Percentiles rank a stretch among this genome's conserved stretches.
Conservation (phyloP, 2,888 invertebrate genomes). For the Drosophila anomelani region DNA sequence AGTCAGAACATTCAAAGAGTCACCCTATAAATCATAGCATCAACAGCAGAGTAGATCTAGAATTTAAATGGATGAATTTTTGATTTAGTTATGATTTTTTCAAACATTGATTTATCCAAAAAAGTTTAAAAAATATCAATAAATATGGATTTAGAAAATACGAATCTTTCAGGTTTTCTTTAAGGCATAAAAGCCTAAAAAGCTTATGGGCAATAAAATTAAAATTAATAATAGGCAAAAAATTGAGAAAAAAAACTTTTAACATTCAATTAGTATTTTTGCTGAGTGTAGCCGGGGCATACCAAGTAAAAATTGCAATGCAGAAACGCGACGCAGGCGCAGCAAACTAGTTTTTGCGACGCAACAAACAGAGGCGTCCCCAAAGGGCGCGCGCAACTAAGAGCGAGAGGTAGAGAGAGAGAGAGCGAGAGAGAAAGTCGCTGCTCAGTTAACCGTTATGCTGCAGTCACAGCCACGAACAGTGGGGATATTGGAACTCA, state of each 20-base stretch:
- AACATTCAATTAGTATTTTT: background rate
- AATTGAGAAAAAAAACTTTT: too few species aligned
- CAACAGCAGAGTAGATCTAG: background rate
- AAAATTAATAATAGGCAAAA: too few species aligned
- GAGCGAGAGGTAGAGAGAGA: conserved; percentile 3
- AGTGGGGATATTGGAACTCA: background rate
- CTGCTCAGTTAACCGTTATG: conserved; percentile 18
- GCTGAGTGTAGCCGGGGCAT: background rate
- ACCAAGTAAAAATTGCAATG: conserved; percentile 14
- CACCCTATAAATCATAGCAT: background rate
- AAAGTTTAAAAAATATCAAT: too few species aligned
- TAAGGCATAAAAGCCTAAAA: too few species aligned
- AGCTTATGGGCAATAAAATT: too few species aligned
- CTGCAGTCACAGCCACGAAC: background rate
- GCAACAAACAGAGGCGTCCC: conserved; percentile 18
- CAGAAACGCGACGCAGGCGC: conserved; percentile 29
- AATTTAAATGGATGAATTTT: too few species aligned
- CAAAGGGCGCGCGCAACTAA: conserved; percentile 28
- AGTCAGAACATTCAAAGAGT: background rate
- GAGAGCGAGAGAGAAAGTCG: background rate
- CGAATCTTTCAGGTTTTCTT: too few species aligned
- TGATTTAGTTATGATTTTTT: too few species aligned
- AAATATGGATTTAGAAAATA: too few species aligned
- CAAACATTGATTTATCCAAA: too few species aligned
- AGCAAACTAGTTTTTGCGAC: conserved; percentile 25